phyloP scores from a whole-genome alignment of 1,140 invertebrate species.

The Phocides pigmalion region DNA sequence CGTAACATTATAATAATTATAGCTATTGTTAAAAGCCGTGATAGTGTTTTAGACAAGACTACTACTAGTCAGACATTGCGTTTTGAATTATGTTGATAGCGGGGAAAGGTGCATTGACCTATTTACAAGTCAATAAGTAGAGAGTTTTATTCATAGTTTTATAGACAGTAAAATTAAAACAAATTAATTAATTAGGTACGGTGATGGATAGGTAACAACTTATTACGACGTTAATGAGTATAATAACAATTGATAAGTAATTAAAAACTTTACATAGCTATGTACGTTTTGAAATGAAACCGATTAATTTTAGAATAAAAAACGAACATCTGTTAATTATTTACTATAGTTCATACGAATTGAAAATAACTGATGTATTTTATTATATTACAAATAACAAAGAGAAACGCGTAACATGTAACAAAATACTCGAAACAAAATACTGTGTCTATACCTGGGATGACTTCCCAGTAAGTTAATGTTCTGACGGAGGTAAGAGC shows the following conservation, averaged over 20 bases:
- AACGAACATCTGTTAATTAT: conserved; percentile 6
- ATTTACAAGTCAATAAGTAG: conserved; percentile 2
- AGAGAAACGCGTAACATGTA: too few relatives aligned
- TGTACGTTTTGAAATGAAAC: background rate
- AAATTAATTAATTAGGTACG: conserved; percentile 8
- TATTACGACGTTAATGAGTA: background rate
- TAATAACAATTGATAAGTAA: conserved; percentile 4
- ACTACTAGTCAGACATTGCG: conserved; percentile 10
- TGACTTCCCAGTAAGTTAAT: too few relatives aligned
- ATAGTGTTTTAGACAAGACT: conserved; percentile 4
- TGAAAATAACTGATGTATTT: too few relatives aligned
- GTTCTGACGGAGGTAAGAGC: too few relatives aligned
- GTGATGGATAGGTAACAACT: background rate
- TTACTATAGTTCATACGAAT: too few relatives aligned
- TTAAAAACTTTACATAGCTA: background rate
- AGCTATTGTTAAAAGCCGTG: conserved; percentile 14
- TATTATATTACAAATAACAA: too few relatives aligned
- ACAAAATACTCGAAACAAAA: too few relatives aligned
- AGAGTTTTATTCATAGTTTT: conserved; percentile 7
- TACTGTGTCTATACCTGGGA: too few relatives aligned
- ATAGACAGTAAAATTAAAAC: background rate
- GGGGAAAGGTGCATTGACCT: conserved; percentile 19
- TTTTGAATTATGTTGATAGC: conserved; percentile 12
- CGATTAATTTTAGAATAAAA: background rate
- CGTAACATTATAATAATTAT: conserved; percentile 31